Evolutionary conservation across 2,113 vertebrate species (phyloP).

Genomic region (Nesoenas mayeri): DNA sequence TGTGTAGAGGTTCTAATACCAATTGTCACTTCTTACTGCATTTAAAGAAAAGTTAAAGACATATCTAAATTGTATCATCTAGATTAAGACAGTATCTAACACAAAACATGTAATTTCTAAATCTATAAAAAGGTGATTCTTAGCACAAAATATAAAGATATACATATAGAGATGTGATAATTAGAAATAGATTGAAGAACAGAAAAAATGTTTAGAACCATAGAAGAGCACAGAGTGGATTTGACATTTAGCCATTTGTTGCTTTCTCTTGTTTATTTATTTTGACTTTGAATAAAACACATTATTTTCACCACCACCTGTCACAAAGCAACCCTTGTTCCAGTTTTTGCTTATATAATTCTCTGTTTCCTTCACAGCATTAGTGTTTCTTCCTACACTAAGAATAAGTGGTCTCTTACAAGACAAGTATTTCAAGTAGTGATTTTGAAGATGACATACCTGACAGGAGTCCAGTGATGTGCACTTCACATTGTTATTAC

Average conservation of each 20-base stretch:
- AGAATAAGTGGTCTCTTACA: rapidly evolving
- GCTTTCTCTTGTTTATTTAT: not conserved
- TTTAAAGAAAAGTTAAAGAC: not conserved
- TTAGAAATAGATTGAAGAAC: not conserved
- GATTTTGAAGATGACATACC: not conserved
- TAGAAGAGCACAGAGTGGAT: not conserved
- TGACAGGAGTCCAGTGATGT: not conserved
- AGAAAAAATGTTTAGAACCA: not conserved
- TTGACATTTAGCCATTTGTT: not conserved
- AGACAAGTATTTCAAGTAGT: not conserved
- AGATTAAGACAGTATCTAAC: not conserved
- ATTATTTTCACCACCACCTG: constrained; percentile 5
- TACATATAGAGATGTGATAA: not conserved
- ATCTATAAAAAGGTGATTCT: not conserved
- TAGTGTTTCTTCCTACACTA: not conserved
- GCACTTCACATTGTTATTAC: not conserved
- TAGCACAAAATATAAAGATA: not conserved
- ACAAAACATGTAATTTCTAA: not conserved
- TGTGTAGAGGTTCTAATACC: not conserved
- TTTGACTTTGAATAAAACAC: not conserved
- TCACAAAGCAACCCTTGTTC: not conserved
- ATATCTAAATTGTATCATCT: not conserved
- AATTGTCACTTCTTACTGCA: not conserved
- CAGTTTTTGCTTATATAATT: not conserved
- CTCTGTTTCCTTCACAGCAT: not conserved